Percentiles rank a stretch among this genome's conserved stretches.
phyloP scores from a whole-genome alignment of 2,797 vertebrate species.

The Anguilla pacifica region DNA sequence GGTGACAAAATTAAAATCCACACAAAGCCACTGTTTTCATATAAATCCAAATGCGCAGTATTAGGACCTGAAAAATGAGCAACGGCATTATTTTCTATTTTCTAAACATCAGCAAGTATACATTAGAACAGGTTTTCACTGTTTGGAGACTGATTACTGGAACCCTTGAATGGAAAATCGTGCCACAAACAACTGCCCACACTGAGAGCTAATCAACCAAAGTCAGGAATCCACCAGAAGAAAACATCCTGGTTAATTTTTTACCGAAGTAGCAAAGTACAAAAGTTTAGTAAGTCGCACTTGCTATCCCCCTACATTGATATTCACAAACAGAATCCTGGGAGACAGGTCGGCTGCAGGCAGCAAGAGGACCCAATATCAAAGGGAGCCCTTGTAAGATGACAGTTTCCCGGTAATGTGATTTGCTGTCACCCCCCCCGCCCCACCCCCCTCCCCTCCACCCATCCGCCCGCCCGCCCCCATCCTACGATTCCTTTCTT shows the following conservation, averaged over 20 bases:
- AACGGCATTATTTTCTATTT: background rate
- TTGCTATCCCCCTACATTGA: background rate
- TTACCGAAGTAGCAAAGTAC: background rate
- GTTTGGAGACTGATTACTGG: background rate
- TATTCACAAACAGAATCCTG: background rate
- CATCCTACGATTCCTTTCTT: background rate
- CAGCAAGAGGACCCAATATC: background rate
- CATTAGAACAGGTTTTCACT: background rate
- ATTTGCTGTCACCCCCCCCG: background rate
- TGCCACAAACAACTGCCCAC: background rate
- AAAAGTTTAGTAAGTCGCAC: background rate
- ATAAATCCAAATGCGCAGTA: background rate
- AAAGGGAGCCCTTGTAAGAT: slow-evolving; percentile 7
- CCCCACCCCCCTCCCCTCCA: background rate
- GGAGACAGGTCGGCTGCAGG: background rate
- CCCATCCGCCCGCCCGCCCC: background rate
- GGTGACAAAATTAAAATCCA: background rate
- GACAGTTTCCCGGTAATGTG: background rate
- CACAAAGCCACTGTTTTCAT: background rate
- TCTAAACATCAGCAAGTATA: background rate
- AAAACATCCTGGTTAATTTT: background rate
- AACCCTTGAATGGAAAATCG: background rate
- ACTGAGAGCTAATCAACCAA: background rate
- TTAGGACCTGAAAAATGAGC: background rate
- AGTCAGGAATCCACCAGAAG: background rate